A percentile compares a stretch with the other conserved stretches of the same genome.
Evolutionary conservation across 2,113 vertebrate genomes (phyloP).

Genomic region (Crotalus horridus): DNA sequence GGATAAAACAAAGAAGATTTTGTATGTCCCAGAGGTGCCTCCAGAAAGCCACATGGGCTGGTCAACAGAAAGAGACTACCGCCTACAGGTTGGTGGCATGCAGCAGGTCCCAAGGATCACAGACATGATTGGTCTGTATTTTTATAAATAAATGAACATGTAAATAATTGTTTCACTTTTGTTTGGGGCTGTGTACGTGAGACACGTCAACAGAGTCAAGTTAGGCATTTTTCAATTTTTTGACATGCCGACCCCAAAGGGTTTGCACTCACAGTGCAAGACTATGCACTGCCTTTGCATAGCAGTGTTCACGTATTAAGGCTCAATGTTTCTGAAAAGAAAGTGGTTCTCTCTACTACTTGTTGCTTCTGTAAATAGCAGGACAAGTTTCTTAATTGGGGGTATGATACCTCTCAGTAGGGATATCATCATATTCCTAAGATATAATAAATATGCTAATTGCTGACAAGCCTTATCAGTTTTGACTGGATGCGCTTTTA

Average conservation of each 20-base stretch:
- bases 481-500: background rate
- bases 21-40: too few species aligned
- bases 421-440: background rate
- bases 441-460: background rate
- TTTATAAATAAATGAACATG: background rate
- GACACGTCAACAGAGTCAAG: background rate
- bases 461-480: background rate
- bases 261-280: background rate
- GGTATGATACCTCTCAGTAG: background rate
- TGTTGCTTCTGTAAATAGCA: background rate
- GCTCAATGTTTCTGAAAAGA: background rate
- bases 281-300: background rate
- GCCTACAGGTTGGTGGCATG: background rate
- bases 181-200: background rate
- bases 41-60: too few species aligned
- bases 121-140: background rate
- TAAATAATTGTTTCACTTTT: background rate
- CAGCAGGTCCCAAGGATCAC: background rate
- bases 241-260: background rate
- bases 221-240: background rate
- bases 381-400: background rate
- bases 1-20: too few species aligned
- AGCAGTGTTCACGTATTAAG: background rate
- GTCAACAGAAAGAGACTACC: background rate
- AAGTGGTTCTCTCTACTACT: background rate